Evolutionary conservation across 2,797 vertebrate species (phyloP), one percentile per base, ranked within the genome.

Genomic region (Bovichtus diacanthus): DNA sequence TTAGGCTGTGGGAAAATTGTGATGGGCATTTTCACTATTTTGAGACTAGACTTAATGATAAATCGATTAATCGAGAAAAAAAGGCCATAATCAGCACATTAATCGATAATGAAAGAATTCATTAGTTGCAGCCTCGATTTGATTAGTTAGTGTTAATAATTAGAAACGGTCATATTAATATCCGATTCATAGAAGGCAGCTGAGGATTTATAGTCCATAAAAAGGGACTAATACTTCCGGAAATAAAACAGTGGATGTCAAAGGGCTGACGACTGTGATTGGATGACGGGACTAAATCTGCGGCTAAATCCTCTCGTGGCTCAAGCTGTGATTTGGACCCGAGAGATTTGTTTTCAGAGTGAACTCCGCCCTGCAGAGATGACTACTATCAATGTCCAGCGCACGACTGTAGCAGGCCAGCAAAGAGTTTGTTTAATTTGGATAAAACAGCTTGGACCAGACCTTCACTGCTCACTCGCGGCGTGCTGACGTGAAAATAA

Each of bases 211-310:
- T 10, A 51, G 36, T 56, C 27, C 3, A 61, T 43, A 54, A 80
- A 76, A 83, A 58, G 51, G n/a, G 27, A 68, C 67, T 66, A 70
- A 74, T 41, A 47, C 70, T 74, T 61, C 54, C 74, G 74, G 58
- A 78, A 61, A 78, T 77, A 72, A 86, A 88, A 50, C 64, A 43
- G 38, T 73, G 86, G 68, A 83, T 78, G 87, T 75, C 64, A 75
- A 58, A 71, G 41, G 51, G 65, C 63, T 55, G 66, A 11, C 1
- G 39, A 16, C 78, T 73, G 80, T 92, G 90, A 95, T 95, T 95
- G 94, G 94, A 85, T 69, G 71, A 72, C 66, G 18, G 62, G 25
- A 75, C 81, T 92, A 92, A 94, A 93, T 92, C 91, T 90, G 59
- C 76, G 70, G 76, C 60, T 62, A 92, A 91, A 92, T 92, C 90